Evolutionary conservation across 1,140 invertebrate species (phyloP).

Genomic region (Penaeus chinensis): DNA sequence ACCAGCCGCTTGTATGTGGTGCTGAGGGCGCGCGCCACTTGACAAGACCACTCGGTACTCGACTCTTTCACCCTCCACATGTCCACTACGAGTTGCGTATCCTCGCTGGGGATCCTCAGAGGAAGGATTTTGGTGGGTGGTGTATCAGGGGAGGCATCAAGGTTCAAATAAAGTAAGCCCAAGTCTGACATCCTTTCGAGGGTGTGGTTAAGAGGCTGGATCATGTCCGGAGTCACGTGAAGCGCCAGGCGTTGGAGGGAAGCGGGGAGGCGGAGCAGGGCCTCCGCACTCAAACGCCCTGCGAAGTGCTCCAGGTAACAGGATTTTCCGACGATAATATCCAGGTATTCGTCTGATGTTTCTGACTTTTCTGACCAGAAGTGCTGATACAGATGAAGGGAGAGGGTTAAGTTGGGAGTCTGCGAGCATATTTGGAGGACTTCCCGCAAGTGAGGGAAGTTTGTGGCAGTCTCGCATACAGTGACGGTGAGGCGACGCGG

Average conservation of each 20-base stretch:
- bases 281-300: constrained; percentile 34
- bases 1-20: constrained; percentile 41
- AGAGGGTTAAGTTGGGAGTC: constrained; percentile 24
- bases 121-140: constrained; percentile 16
- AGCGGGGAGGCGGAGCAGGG: constrained; percentile 19
- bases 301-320: constrained; percentile 44
- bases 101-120: neutral
- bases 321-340: neutral
- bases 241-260: constrained; percentile 34
- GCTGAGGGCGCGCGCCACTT: constrained; percentile 9
- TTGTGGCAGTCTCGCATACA: neutral
- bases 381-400: constrained; percentile 48
- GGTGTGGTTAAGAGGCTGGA: constrained; percentile 16
- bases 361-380: constrained; percentile 53
- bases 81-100: constrained; percentile 23
- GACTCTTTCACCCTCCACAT: constrained; percentile 33
- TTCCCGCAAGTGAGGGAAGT: constrained; percentile 36
- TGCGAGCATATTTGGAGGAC: constrained; percentile 22
- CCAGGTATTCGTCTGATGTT: constrained; percentile 28
- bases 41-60: constrained; percentile 33
- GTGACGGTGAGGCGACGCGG: constrained; percentile 16
- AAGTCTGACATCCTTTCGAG: constrained; percentile 14
- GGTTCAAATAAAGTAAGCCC: constrained; percentile 40
- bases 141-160: constrained; percentile 19
- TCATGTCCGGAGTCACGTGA: constrained; percentile 32